Conservation (phyloP, 2,888 invertebrate genomes). For the Galeruca laticollis region DNA sequence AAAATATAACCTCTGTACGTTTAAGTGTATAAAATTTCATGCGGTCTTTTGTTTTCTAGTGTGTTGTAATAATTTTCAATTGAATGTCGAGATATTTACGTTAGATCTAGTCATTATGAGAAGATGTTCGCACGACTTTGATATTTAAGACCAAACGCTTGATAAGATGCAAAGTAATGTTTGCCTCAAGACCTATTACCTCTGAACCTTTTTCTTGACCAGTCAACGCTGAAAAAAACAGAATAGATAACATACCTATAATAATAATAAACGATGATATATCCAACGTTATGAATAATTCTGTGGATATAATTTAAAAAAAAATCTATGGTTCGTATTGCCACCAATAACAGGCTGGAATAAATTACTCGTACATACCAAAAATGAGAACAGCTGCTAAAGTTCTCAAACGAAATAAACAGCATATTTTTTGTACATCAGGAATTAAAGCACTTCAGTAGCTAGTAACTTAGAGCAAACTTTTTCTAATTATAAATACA, state of each 20-base stretch:
- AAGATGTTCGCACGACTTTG: constrained; percentile 30
- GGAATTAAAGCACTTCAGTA: too few species aligned
- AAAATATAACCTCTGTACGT: not conserved
- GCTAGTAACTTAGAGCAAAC: too few species aligned
- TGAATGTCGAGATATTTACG: constrained; percentile 16
- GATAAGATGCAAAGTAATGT: constrained; percentile 8
- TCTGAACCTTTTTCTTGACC: constrained; percentile 43
- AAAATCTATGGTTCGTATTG: too few species aligned
- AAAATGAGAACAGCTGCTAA: too few species aligned
- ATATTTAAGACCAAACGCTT: constrained; percentile 34
- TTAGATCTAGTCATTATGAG: constrained; percentile 23
- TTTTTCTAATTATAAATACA: too few species aligned
- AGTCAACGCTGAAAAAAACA: constrained; percentile 28
- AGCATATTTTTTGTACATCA: too few species aligned
- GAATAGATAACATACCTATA: not conserved
- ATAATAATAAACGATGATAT: not conserved
- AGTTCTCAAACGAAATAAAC: too few species aligned
- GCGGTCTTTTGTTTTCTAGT: constrained; percentile 1
- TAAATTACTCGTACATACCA: too few species aligned
- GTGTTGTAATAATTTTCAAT: constrained; percentile 18
- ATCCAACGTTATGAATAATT: too few species aligned
- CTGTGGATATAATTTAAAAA: too few species aligned
- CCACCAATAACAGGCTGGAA: too few species aligned
- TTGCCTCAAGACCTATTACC: constrained; percentile 44
- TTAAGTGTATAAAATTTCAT: not conserved